Evolutionary conservation across 2,113 vertebrate genomes (phyloP).

Genomic region (Rhombomys opimus): DNA sequence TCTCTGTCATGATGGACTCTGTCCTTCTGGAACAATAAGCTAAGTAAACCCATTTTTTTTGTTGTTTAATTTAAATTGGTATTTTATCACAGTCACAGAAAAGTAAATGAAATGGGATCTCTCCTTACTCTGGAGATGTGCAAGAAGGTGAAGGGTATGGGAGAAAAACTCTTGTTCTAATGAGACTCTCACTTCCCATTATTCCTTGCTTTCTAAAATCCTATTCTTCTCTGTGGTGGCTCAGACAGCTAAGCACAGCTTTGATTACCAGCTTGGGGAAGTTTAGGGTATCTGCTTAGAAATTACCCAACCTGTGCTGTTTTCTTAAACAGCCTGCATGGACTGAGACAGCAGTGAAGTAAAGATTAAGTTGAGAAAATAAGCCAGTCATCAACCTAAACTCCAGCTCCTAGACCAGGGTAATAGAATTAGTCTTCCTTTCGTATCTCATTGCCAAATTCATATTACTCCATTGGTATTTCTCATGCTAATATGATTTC

Average conservation of each 20-base stretch:
- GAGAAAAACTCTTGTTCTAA: accelerated
- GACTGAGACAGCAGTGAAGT: neutral
- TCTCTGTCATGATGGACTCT: neutral
- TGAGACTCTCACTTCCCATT: accelerated
- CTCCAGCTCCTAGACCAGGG: neutral
- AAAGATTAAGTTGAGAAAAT: neutral
- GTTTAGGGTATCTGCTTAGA: neutral
- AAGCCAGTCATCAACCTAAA: neutral
- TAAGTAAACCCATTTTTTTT: neutral
- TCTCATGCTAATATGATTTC: neutral
- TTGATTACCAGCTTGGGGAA: neutral
- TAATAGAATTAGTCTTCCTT: neutral
- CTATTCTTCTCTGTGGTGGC: neutral
- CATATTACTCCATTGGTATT: neutral
- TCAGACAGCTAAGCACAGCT: neutral
- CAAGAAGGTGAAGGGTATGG: neutral
- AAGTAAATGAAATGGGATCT: neutral
- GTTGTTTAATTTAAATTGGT: neutral
- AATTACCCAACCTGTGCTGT: neutral
- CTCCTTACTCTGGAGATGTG: neutral
- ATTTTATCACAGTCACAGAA: neutral
- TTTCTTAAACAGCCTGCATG: neutral
- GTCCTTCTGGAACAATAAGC: neutral
- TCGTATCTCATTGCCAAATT: neutral
- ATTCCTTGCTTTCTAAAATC: neutral